Conservation (phyloP, 2,888 invertebrate genomes). For the Drosophila multiciliata region DNA sequence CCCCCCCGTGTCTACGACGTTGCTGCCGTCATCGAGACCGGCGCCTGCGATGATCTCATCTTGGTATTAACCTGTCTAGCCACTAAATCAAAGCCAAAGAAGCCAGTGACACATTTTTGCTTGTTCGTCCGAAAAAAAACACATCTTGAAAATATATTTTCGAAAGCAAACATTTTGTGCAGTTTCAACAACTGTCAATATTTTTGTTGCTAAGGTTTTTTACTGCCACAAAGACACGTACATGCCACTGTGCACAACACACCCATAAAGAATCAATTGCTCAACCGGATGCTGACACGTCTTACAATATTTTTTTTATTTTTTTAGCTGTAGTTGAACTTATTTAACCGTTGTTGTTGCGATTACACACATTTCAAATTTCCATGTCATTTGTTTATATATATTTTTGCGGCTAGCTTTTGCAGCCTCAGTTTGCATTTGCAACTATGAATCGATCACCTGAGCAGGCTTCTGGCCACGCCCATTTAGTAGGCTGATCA, state of each 20-base stretch:
- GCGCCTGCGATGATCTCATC: conserved; percentile 71
- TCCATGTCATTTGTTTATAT: conserved; percentile 37
- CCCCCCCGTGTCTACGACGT: not conserved
- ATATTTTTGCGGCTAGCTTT: conserved; percentile 17
- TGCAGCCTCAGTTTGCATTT: conserved; percentile 49
- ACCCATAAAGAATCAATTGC: conserved; percentile 52
- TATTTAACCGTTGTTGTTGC: conserved; percentile 33
- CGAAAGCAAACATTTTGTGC: conserved; percentile 54
- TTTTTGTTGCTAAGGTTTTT: conserved; percentile 3
- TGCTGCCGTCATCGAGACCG: conserved; percentile 34
- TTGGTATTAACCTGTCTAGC: conserved; percentile 77
- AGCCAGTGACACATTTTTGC: conserved; percentile 74
- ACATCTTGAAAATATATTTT: conserved; percentile 49
- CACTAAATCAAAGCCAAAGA: conserved; percentile 79
- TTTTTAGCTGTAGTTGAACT: conserved; percentile 5
- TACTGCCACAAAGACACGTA: conserved; percentile 17
- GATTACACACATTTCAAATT: conserved; percentile 22
- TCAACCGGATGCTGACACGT: conserved; percentile 51
- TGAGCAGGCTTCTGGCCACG: conserved; percentile 33
- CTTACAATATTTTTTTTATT: conserved; percentile 13
- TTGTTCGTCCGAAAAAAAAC: conserved; percentile 46
- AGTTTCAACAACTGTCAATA: conserved; percentile 11
- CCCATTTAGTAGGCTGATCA: conserved; percentile 67
- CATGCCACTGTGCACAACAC: conserved; percentile 40
- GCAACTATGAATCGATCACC: conserved; percentile 55